Evolutionary conservation across 2,113 vertebrate genomes (phyloP), one percentile per base, ranked within the genome.

Genomic region (Hymenochirus boettgeri): DNA sequence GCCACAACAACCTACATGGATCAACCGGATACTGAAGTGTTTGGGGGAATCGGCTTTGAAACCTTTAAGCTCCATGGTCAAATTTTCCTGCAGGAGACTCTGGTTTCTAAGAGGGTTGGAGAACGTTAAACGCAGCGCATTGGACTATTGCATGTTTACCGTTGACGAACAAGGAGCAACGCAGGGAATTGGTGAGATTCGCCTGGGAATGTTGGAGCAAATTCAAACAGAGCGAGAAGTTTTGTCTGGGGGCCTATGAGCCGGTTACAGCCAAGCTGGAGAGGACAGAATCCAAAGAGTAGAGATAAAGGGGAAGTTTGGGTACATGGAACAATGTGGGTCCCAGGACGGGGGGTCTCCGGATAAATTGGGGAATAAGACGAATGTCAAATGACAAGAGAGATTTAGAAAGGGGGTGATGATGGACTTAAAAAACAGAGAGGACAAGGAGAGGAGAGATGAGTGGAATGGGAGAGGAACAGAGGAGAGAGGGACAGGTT

Each of bases 1-100:
- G 90, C 85, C 96, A 99, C 87, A 99, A 99, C 80, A 98, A 98
- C 71, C 81, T 99, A 17, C 89, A n/a, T n/a, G 95, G 37, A 95
- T 99, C 66, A 97, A 95, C 0, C 90, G 96, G 46, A 98, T 99
- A 77, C 86, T 99, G 74, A 99, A 99, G 86, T 91, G 95, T 51
- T 86, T 99, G 25, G 96, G 95, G 0, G 95, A 98, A 83, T 99
- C 71, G 95, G 92, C 5, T 90, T 92, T 6, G 86, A 91, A 69
- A 73, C 71, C 95, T 86, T 72, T 94, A 99, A 78, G 88, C 85
- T 2, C 93, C 92, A 0, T 99, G 6, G 92, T 92, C 1, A 91
- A 69, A 71, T 98, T 98, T 98, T 99, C 73, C 83, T 99, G n/a
- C 88, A 86, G 33, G 93, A 96, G 83, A 96, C 93, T 1, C 79